These are phyloP conservation scores for Diarsia dahlii DNA, from an alignment of 2,888 invertebrate genomes.

Conservation along the genomic window DNA sequence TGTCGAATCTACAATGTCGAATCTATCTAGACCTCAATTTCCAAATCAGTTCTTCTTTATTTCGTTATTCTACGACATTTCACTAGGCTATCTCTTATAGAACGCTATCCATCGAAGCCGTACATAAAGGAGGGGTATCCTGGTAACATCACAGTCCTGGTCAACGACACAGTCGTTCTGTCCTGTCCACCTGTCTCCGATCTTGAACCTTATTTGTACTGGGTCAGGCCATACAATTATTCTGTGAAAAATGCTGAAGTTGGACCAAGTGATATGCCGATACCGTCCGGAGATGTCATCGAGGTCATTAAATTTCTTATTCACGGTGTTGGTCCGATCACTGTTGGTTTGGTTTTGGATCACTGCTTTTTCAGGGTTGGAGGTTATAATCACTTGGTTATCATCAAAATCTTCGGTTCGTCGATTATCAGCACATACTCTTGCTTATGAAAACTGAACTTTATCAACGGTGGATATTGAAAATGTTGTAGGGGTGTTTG, in stretches of 20 bases:
- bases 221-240: slow-evolving; percentile 92
- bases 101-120: slow-evolving; percentile 96
- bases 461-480: neutral
- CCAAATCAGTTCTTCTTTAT: neutral
- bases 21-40: neutral
- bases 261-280: slow-evolving; percentile 84
- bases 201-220: slow-evolving; percentile 95
- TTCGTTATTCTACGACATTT: slow-evolving; percentile 14
- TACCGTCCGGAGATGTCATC: slow-evolving; percentile 79
- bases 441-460: neutral
- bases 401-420: slow-evolving; percentile 22
- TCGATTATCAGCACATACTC: neutral
- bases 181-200: slow-evolving; percentile 96
- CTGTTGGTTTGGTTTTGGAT: slow-evolving; percentile 53
- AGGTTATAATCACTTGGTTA: neutral
- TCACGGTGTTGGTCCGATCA: slow-evolving; percentile 77
- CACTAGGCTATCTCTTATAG: slow-evolving; percentile 85
- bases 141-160: slow-evolving; percentile 94
- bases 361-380: slow-evolving; percentile 28
- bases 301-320: slow-evolving; percentile 82
- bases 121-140: slow-evolving; percentile 96
- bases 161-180: slow-evolving; percentile 93
- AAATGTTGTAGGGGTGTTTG: neutral
- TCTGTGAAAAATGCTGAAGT: slow-evolving; percentile 82
- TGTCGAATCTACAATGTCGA: neutral